These are phyloP conservation scores for Rana temporaria DNA, from an alignment of 2,113 vertebrate species.

Conservation along the genomic window DNA sequence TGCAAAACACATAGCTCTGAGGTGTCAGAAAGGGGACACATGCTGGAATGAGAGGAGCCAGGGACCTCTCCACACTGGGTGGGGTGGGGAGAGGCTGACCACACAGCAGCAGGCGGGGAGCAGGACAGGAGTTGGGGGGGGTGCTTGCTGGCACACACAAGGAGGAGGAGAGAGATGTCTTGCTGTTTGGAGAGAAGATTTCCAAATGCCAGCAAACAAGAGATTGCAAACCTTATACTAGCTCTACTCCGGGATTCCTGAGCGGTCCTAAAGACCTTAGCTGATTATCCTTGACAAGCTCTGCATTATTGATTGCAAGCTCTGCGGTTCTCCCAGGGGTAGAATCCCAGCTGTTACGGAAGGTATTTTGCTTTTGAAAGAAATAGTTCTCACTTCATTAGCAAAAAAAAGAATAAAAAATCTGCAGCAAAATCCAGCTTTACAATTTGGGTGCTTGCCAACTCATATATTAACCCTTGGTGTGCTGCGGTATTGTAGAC, in stretches of 20 bases:
- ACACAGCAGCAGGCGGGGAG: constrained; percentile 45
- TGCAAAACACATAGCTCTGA: constrained; percentile 51
- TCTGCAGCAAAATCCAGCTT: not conserved
- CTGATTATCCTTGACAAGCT: constrained; percentile 14
- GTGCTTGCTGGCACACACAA: constrained; percentile 11
- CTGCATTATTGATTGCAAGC: constrained; percentile 56
- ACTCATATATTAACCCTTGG: not conserved
- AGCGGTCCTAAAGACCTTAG: constrained; percentile 85
- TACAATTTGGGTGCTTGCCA: not conserved
- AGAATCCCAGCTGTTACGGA: not conserved
- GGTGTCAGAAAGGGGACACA: constrained; percentile 32
- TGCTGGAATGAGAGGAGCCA: constrained; percentile 26
- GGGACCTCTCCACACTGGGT: constrained; percentile 41
- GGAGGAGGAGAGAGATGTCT: constrained; percentile 62
- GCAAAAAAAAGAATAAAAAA: not conserved
- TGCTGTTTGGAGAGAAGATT: constrained; percentile 73
- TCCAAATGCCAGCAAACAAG: constrained; percentile 74
- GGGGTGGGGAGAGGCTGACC: constrained; percentile 45
- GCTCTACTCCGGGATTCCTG: constrained; percentile 76
- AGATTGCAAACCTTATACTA: constrained; percentile 72
- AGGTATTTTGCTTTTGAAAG: not conserved
- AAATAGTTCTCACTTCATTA: not conserved
- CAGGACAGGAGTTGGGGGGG: constrained; percentile 32
- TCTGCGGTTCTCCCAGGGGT: constrained; percentile 12
- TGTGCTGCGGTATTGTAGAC: not conserved